These are phyloP conservation scores for Tenrec ecaudatus DNA, from an alignment of 2,113 vertebrate species.

Conservation along the genomic window DNA sequence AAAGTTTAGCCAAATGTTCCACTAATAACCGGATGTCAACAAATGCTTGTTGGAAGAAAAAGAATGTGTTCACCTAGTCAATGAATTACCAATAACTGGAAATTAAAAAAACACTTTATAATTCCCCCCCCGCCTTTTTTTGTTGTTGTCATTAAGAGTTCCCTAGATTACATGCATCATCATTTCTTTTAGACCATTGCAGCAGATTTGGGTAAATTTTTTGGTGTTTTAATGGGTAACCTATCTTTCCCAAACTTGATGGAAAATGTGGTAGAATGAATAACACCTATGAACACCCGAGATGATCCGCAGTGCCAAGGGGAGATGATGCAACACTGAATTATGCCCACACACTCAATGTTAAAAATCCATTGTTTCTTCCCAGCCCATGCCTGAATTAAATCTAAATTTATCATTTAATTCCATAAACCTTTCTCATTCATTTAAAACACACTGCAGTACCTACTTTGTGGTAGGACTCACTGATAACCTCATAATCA, in stretches of 20 bases:
- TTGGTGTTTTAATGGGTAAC: neutral
- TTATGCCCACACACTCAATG: neutral
- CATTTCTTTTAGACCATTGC: neutral
- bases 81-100: neutral
- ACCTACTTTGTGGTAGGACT: neutral
- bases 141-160: neutral
- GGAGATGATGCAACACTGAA: neutral
- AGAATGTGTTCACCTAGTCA: neutral
- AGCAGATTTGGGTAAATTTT: neutral
- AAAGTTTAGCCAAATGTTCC: neutral
- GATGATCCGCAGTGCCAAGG: neutral
- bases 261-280: neutral
- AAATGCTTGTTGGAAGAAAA: conserved; percentile 6
- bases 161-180: neutral
- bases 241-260: neutral
- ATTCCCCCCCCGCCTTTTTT: neutral
- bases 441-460: neutral
- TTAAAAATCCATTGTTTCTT: neutral
- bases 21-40: neutral
- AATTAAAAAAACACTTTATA: neutral
- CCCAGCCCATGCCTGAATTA: neutral
- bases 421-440: neutral
- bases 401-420: neutral
- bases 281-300: neutral
- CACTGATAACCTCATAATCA: too few relatives aligned